phyloP scores from a whole-genome alignment of 2,113 vertebrate genomes.

The Eidolon helvum region DNA sequence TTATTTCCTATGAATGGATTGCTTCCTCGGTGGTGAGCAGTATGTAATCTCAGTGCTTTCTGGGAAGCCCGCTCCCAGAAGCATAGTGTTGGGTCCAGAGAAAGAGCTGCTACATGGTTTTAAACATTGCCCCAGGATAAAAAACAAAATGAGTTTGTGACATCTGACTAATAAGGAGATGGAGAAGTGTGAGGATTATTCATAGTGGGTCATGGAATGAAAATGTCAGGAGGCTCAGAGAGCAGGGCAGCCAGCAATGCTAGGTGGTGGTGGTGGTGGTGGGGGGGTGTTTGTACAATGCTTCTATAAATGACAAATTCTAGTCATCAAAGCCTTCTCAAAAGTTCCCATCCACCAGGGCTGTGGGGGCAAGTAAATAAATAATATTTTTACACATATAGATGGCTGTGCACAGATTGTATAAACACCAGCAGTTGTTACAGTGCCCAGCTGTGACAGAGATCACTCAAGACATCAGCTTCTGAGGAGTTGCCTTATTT shows the following conservation, averaged over 20 bases:
- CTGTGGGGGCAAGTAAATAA: neutral
- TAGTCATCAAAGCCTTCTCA: neutral
- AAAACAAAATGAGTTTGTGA: neutral
- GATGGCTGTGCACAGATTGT: neutral
- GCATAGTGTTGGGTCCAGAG: neutral
- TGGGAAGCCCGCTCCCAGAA: neutral
- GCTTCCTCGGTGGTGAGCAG: neutral
- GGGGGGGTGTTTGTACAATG: neutral
- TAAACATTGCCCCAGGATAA: neutral
- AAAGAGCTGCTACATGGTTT: neutral
- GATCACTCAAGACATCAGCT: neutral
- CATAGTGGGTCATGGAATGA: neutral
- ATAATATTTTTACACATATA: neutral
- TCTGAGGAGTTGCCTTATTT: neutral
- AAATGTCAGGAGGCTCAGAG: neutral
- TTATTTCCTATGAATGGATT: neutral
- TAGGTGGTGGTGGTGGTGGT: no score
- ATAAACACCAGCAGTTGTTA: neutral
- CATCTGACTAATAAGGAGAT: neutral
- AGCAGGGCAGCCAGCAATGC: neutral
- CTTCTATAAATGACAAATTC: constrained; percentile 7
- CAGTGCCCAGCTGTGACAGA: neutral
- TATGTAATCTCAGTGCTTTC: neutral
- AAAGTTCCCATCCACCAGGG: neutral
- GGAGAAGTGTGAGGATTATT: neutral